Base-by-base conservation (phyloP, 2,113 vertebrate species). In the Entosphenus tridentatus region DNA sequence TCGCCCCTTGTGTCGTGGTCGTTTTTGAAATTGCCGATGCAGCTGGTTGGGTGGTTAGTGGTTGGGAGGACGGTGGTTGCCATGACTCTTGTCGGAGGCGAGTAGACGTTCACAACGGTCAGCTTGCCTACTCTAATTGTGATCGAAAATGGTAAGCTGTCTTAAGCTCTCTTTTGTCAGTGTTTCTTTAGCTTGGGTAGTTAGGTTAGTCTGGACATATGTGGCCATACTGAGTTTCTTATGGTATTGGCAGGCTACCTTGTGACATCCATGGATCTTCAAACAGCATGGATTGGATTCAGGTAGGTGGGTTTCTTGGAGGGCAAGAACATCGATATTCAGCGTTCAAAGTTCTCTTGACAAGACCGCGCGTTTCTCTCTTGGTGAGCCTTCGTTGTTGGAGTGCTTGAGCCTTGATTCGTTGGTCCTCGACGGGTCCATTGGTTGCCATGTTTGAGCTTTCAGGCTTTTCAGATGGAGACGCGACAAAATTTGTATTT, bases 221-320 rank as follows among this genome's bases (percentile, higher is more conserved):
- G 67, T 68, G 18, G 17, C 18, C 17, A 21, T 21, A 68, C 39
- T 39, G 39, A 39, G 57, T 7, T 55, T 68, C 56, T 13, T 5
- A 7, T 54, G 21, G 18, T 68, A 6, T 55, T 39, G 68, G 17
- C 11, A 54, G 39, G 39, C 11, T 68, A 9, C 16, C 68, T 56
- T 7, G 39, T 55, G 12, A 16, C n/a, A 68, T 68, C 68, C 11
- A 68, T 68, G 68, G 11, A 55, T 68, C 68, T 68, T 14, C 17
- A 68, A 55, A 10, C 7, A 16, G 68, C 16, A 55, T 55, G 39
- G 68, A 11, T 55, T 68, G 68, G 21, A n/a, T 39, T 39, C 18
- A 68, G 67, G 18, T 55, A 55, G 2, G 16, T 68, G 67, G 8
- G 67, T 16, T 13, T 2, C 21, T 68, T 10, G 11, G 18, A 68